Evolutionary conservation across 2,797 vertebrate genomes (phyloP).

Genomic region (Brotula barbata): DNA sequence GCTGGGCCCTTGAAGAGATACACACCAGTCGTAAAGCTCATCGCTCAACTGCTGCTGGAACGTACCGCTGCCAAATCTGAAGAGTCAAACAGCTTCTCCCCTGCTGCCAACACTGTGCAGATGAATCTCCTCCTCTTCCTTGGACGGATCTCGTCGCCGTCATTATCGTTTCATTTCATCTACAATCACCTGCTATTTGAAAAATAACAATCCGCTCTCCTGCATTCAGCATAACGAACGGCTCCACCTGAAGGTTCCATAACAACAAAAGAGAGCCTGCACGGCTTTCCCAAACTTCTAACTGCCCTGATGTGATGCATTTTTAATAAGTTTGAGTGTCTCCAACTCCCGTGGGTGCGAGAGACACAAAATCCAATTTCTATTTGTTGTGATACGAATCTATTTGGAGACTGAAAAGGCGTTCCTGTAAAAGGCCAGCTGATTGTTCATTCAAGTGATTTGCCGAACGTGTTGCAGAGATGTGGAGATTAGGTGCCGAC

Average conservation of each 20-base stretch:
- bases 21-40: too few relatives aligned
- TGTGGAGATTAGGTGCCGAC: slow-evolving; percentile 1
- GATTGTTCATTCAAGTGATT: slow-evolving; percentile 20
- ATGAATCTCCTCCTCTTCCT: slow-evolving; percentile 8
- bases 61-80: neutral
- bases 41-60: too few relatives aligned
- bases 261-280: slow-evolving; percentile 3
- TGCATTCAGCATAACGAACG: slow-evolving; percentile 28
- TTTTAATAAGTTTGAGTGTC: slow-evolving; percentile 35
- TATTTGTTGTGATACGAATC: slow-evolving; percentile 37
- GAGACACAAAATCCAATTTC: slow-evolving; percentile 47
- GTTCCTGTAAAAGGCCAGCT: slow-evolving; percentile 3
- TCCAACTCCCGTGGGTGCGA: slow-evolving; percentile 24
- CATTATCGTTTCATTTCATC: neutral
- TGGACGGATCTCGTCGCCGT: slow-evolving; percentile 37
- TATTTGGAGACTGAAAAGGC: slow-evolving; percentile 2
- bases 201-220: slow-evolving; percentile 47
- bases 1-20: neutral
- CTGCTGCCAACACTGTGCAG: slow-evolving; percentile 2
- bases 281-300: slow-evolving; percentile 24
- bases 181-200: slow-evolving; percentile 38
- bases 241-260: slow-evolving; percentile 42
- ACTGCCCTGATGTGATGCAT: slow-evolving; percentile 36
- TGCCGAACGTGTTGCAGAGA: slow-evolving; percentile 4
- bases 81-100: slow-evolving; percentile 8